Evolutionary conservation across 2,797 vertebrate genomes (phyloP), one percentile per base, ranked within the genome.

Genomic region (Lagocephalus sceleratus): DNA sequence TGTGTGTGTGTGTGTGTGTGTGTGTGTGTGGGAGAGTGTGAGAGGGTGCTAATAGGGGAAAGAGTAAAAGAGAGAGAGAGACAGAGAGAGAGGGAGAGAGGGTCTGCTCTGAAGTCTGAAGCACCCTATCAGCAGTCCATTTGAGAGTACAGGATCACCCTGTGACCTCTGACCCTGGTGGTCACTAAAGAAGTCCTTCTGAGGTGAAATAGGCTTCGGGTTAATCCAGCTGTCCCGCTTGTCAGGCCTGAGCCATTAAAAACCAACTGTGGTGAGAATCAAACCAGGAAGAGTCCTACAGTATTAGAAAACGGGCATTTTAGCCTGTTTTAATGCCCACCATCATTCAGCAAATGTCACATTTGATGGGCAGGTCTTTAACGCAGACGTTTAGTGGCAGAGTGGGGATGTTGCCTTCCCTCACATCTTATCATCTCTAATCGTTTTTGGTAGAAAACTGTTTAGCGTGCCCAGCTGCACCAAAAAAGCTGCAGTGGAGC

Each of bases 381-480:
- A 60, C 53, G 44, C 12, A 40, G 57, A 63, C 39, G 20, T 23
- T 47, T 57, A 53, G 64, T 63, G 57, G 52, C 40, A 43, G 44
- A 25, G 57, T 17, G 23, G 11, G 8, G 32, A 47, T 29, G 20
- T 72, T 79, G 72, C 53, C 60, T 73, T 76, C 63, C 55, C 61
- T 55, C 49, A 46, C n/a, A 16, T 16, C 39, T 75, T 54, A 21
- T 59, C 47, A 1, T 65, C 42, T 41, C 41, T 56, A 29, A 29
- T 29, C 29, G 16, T 73, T 49, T 48, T 73, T 49, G 47, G 72
- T 84, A 84, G 81, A 68, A 41, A 35, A 14, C 20, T 63, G 78
- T 78, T 84, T 73, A 16, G 14, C n/a, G 1, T 39, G 50, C 58
- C 73, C 86, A 84, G 84, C 85, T 88, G 87, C 72, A 79, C 58